Base-by-base conservation (phyloP, 2,888 invertebrate species). In the Cheilosia soror region DNA sequence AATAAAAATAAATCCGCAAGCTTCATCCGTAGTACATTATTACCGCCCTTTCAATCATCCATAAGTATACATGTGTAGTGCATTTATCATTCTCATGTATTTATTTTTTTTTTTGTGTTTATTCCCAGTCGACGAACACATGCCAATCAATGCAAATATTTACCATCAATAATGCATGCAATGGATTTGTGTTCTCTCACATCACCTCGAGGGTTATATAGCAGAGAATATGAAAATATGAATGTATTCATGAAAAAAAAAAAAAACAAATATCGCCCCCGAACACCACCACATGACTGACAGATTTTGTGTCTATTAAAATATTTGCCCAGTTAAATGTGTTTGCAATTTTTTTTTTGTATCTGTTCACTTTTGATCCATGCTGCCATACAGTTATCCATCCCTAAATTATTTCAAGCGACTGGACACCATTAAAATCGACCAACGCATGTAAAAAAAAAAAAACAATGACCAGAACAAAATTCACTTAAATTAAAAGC, bases 291-390 rank as follows among this genome's bases (percentile, higher is more conserved):
- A 57, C 60, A 77, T 62, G 57, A 51, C 68, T 40, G 66, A 51
- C 78, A 63, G 72, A 69, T 78, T 83, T 78, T 73, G 47, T 49
- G 68, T 53, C 73, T 73, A 49, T 78, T 68, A 78, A 78, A 78
- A 78, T 83, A 83, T 83, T 83, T 83, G 66, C 83, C 63, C 78
- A 63, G 63, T 83, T 83, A 78, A 83, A 83, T 83, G 78, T 73
- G 83, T 83, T 83, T 78, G 73, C 47, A 15, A 63, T 55, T 73
- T 55, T 73, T 73, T 73, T 72, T 66, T 62, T 72, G 44, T 57
- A 11, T 60, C 25, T 57, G 9, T 29, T 69, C 78, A 57, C 73
- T 78, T 51, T 83, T 83, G 78, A 83, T 73, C 78, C 66, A 29
- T 25, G 29, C 13, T 29, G 2, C 69, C 57, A n/a, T n/a, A 2